Evolutionary conservation across 2,888 invertebrate species (phyloP), one percentile per base, ranked within the genome.

Genomic region (Caenorhabditis sp.): DNA sequence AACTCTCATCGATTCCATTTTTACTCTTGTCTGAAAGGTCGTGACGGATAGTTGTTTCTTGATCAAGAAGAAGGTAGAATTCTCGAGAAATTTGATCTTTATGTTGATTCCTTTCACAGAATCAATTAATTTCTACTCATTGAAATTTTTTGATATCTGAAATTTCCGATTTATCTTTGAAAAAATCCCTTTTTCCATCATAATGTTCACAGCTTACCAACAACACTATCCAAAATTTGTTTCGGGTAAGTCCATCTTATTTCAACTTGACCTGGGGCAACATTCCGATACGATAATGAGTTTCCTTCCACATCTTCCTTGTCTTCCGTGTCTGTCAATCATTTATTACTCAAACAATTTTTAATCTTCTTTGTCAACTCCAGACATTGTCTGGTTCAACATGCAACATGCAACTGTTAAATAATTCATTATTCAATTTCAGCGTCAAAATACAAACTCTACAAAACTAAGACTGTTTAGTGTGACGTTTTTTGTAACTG

Each of bases 201-300:
- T 24, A 24, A 23, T 57, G 5, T 54, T 10, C 21, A 27, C 14
- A 10, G 5, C 69, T 60, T 62, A 81, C 83, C 83, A 62, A 74
- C 70, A 36, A 83, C 81, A 27, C 73, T 70, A 31, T 77, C 81
- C 23, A 76, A 58, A 36, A 84, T 79, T 59, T 76, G 67, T 21
- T 72, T 73, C 1, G 83, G 82, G 54, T 79, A 84, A 17, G 82
- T 81, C 84, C 84, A 84, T 2, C 78, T 69, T 6, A 84, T 75
- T 60, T 76, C 77, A 5, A 84, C 83, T 62, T 76, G 69, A 43
- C 84, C 84, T 51, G 82, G 81, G 0, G 77, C 82, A 26, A 82
- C 72, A 67, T 84, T 84, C 10, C 79, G 66, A 62, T 84, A 84
- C 26, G 81, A 69, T 21, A 84, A 77, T 17, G 83, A 78, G 63